Evolutionary conservation across 1,140 invertebrate genomes (phyloP).

Genomic region (Hesperophylax magnus): DNA sequence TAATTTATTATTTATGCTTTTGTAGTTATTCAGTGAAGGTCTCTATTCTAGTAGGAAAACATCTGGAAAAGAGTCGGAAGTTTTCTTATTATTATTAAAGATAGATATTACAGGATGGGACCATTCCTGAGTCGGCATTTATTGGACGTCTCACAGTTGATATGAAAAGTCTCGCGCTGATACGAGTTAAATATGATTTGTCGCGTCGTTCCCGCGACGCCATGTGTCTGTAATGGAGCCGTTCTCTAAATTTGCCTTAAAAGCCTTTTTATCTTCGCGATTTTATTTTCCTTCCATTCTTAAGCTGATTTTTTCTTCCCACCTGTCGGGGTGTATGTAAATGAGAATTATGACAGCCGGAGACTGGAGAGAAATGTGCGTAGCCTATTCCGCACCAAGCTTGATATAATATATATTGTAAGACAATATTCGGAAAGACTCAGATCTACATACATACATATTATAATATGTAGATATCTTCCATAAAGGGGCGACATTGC

Average conservation of each 20-base stretch:
- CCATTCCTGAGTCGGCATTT: too few species aligned
- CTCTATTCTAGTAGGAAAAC: too few species aligned
- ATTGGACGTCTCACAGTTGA: neutral
- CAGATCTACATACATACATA: neutral
- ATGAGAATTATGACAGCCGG: constrained; percentile 11
- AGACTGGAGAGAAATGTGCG: neutral
- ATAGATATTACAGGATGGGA: too few species aligned
- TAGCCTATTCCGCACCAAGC: neutral
- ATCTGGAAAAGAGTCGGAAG: too few species aligned
- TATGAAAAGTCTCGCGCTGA: neutral
- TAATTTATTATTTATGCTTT: too few species aligned
- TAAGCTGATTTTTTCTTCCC: constrained; percentile 8
- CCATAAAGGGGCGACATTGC: neutral
- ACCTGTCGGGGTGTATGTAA: constrained; percentile 13
- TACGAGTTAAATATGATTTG: neutral
- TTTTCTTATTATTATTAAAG: too few species aligned
- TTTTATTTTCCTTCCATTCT: constrained; percentile 7
- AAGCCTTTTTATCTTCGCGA: constrained; percentile 5
- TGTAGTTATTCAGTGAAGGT: too few species aligned
- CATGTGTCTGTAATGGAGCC: neutral
- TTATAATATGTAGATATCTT: neutral
- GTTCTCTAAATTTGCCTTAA: constrained; percentile 14
- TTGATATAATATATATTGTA: too few species aligned
- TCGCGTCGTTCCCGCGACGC: neutral
- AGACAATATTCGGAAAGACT: neutral